Evolutionary conservation across 2,113 vertebrate species (phyloP), one percentile per base, ranked within the genome.

Genomic region (Oncorhynchus tshawytscha): DNA sequence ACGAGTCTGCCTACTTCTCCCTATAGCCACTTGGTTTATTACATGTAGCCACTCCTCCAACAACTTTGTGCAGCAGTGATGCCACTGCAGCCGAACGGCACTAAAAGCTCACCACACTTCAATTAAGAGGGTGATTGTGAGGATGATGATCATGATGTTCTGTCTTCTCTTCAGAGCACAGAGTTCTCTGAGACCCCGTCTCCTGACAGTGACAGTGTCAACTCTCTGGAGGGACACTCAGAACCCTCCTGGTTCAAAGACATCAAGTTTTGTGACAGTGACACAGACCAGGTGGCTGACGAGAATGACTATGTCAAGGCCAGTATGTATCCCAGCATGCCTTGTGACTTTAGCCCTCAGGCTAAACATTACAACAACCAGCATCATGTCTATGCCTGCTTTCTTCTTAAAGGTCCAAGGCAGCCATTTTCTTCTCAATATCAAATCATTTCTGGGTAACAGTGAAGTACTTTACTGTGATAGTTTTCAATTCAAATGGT

Each of bases 211-310:
- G 97, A 99, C 84, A 99, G 97, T 0, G 94, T 99, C 75, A 99
- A 98, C 85, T 99, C 98, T 1, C 88, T 99, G 54, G 98, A 99
- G 84, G 97, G 98, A n/a, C 96, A 99, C 67, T 99, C 97, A 0
- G 98, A 99, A 81, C 98, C 98, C 2, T 99, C 98, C 1, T 99
- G 98, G 98, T 99, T 98, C 88, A 99, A 99, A 88, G 97, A 99
- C 91, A 99, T 99, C 78, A 99, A 99, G 88, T 99, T 99, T 91
- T 97, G 99, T 77, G 98, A 99, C 91, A 99, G 98, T 29, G 98
- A 99, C 91, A 95, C 95, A 0, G 98, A 99, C 81, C 98, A 98
- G 86, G 95, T 96, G 22, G 94, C 93, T 70, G 97, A 99, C 77
- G 97, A 98, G 85, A 94, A 91, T 1, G 96, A 99, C 49, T 95